These are phyloP conservation scores for Xiphophorus maculatus DNA, from an alignment of 2,113 vertebrate species.

Conservation along the genomic window DNA sequence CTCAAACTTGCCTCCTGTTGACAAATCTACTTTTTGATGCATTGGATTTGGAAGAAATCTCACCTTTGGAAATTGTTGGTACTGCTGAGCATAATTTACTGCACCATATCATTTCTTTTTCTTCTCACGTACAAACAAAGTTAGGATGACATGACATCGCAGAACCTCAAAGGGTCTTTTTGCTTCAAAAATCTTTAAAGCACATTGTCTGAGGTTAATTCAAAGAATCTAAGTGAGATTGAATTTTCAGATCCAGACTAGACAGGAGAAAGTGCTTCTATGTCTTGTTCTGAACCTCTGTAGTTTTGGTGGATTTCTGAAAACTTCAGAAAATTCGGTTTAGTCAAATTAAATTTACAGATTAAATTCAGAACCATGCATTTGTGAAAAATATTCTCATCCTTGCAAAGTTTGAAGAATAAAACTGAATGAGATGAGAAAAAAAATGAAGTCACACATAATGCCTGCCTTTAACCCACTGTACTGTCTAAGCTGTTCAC, in stretches of 20 bases:
- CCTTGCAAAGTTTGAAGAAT: background rate
- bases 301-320: background rate
- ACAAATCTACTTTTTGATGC: background rate
- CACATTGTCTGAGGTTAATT: constrained; percentile 9
- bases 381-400: background rate
- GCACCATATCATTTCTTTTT: background rate
- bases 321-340: constrained; percentile 7
- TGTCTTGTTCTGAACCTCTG: constrained; percentile 9
- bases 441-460: background rate
- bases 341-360: background rate
- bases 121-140: constrained; percentile 28
- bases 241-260: constrained; percentile 3
- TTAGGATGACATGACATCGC: constrained; percentile 27
- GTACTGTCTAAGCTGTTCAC: too few relatives aligned
- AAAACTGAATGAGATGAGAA: background rate
- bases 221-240: constrained; percentile 25
- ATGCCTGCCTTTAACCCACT: too few relatives aligned
- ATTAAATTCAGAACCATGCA: background rate
- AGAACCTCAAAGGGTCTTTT: constrained; percentile 13
- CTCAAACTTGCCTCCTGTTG: background rate
- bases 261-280: background rate
- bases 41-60: too few relatives aligned
- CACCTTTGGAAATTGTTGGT: constrained; percentile 11
- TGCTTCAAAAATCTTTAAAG: constrained; percentile 1
- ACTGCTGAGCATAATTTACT: background rate